A percentile compares a stretch with the other conserved stretches of the same genome.
phyloP scores from a whole-genome alignment of 1,140 invertebrate genomes.

The Leptinotarsa lineolata region DNA sequence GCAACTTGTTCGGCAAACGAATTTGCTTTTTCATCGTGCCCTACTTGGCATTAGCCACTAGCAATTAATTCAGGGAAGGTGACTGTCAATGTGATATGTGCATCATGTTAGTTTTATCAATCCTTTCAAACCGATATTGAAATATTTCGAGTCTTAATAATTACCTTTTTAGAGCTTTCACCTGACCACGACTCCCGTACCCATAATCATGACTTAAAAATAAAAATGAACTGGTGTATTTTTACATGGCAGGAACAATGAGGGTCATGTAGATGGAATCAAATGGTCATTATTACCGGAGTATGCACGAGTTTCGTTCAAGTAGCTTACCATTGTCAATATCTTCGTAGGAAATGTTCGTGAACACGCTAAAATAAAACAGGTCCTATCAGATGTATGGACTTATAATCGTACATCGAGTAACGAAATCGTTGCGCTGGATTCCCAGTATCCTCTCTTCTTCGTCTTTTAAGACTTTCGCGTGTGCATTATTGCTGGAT shows the following conservation, averaged over 20 bases:
- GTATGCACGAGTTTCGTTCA: constrained; percentile 35
- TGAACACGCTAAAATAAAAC: constrained; percentile 34
- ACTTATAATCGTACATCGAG: constrained; percentile 36
- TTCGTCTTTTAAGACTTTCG: constrained; percentile 28
- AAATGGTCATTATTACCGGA: constrained; percentile 27
- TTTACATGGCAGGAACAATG: constrained; percentile 27
- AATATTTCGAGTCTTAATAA: too few relatives aligned
- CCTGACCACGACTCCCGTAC: background rate
- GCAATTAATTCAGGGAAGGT: too few relatives aligned
- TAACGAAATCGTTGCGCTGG: constrained; percentile 26
- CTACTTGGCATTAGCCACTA: too few relatives aligned
- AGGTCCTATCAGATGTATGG: constrained; percentile 37
- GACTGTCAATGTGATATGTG: background rate
- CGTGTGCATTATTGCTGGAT: constrained; percentile 35
- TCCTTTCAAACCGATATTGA: background rate
- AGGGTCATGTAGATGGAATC: constrained; percentile 33
- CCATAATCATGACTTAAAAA: background rate
- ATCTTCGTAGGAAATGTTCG: constrained; percentile 33
- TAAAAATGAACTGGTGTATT: constrained; percentile 22
- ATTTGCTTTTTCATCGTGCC: too few relatives aligned
- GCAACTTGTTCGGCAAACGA: too few relatives aligned
- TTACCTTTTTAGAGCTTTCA: too few relatives aligned
- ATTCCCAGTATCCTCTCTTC: constrained; percentile 29
- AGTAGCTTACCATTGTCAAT: constrained; percentile 38
- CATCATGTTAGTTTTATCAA: background rate